phyloP scores from a whole-genome alignment of 2,888 invertebrate species.

The Alloplasta piceator region DNA sequence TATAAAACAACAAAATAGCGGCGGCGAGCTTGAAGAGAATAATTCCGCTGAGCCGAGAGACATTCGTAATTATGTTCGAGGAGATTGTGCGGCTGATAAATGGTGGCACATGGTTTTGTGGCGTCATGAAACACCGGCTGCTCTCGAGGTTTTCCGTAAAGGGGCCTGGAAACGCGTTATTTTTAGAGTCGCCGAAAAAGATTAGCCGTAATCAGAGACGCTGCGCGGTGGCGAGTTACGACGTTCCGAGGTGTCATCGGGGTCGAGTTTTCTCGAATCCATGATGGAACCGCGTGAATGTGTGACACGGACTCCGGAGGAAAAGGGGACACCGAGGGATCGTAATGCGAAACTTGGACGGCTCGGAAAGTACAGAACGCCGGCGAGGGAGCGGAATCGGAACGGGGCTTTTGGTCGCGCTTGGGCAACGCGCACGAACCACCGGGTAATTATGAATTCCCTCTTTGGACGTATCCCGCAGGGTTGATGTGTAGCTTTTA shows the following conservation, averaged over 20 bases:
- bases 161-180: neutral
- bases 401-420: neutral
- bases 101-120: too few species aligned
- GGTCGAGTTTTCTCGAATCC: neutral
- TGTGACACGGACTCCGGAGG: neutral
- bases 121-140: too few species aligned
- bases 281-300: constrained; percentile 9
- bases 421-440: constrained; percentile 66
- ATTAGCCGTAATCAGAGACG: constrained; percentile 34
- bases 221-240: too few species aligned
- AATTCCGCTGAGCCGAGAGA: too few species aligned
- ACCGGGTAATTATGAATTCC: constrained; percentile 77
- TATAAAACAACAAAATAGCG: too few species aligned
- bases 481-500: too few species aligned
- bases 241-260: constrained; percentile 15
- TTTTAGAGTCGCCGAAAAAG: neutral
- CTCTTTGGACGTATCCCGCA: constrained; percentile 66
- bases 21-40: too few species aligned
- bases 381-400: constrained; percentile 21
- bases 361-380: neutral
- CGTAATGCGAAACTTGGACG: constrained; percentile 9
- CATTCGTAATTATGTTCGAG: too few species aligned
- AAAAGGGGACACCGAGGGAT: neutral
- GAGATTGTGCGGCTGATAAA: too few species aligned
- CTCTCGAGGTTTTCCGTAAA: too few species aligned